Conservation (phyloP, 2,113 vertebrate species). For the Perca flavescens region DNA sequence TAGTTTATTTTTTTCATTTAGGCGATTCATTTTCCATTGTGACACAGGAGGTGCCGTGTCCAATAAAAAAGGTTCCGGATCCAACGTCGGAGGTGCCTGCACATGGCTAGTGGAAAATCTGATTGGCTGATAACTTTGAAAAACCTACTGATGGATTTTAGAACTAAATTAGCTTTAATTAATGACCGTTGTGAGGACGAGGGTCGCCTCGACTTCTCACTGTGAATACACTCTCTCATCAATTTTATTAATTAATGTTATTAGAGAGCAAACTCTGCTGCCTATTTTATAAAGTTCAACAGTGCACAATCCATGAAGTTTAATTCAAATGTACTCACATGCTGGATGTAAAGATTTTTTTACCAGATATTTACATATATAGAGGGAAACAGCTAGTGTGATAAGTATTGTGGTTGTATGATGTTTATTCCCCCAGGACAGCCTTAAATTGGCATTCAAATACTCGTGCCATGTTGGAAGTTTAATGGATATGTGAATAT, state of each 20-base stretch:
- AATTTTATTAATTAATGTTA: background rate
- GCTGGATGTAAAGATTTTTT: background rate
- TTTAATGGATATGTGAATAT: too few species aligned
- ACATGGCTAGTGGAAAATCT: too few species aligned
- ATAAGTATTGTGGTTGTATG: background rate
- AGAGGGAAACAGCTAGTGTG: background rate
- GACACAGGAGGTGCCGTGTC: too few species aligned
- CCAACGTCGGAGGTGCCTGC: too few species aligned
- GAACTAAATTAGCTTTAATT: background rate
- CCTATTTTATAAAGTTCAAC: background rate
- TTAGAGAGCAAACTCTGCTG: background rate
- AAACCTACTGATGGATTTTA: background rate
- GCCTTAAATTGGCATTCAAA: background rate
- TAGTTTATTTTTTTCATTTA: too few species aligned
- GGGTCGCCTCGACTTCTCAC: background rate
- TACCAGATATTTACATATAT: background rate
- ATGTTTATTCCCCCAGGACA: too few species aligned
- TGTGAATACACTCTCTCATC: background rate
- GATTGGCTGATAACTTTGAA: too few species aligned
- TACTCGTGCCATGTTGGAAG: too few species aligned
- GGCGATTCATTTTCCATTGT: too few species aligned
- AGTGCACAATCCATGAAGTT: background rate
- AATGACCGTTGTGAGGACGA: conserved; percentile 2
- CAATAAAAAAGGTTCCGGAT: too few species aligned
- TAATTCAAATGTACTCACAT: background rate